Conservation (phyloP, 2,797 vertebrate species). For the Pangasius mekongensis region DNA sequence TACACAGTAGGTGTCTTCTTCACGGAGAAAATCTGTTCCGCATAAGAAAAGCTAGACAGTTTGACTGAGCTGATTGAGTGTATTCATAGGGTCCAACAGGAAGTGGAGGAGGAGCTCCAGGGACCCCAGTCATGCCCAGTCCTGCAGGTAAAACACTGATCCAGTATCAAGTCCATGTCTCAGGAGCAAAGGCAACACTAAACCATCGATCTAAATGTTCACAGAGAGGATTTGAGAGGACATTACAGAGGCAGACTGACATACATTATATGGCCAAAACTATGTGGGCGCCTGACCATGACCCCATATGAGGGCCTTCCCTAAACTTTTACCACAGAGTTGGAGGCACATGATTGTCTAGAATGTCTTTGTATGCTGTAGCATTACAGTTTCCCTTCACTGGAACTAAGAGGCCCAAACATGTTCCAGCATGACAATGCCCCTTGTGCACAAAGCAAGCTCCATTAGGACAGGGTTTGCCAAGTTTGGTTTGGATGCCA, state of each 20-base stretch:
- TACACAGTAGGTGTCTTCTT: constrained; percentile 86
- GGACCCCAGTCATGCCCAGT: constrained; percentile 98
- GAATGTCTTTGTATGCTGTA: background rate
- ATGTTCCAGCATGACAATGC: background rate
- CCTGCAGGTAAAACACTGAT: constrained; percentile 85
- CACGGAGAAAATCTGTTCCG: background rate
- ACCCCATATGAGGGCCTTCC: background rate
- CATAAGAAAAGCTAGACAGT: background rate
- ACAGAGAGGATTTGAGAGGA: background rate
- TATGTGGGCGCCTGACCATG: background rate
- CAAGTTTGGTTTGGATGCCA: background rate
- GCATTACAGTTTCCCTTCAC: background rate
- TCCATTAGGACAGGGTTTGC: background rate
- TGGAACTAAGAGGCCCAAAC: background rate
- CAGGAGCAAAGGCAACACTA: background rate
- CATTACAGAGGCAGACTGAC: background rate
- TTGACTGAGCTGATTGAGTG: constrained; percentile 44
- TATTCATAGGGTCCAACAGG: constrained; percentile 89
- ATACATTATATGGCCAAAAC: background rate
- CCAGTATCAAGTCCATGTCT: background rate
- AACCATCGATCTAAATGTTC: background rate
- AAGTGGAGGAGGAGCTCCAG: constrained; percentile 90
- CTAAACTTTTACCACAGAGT: background rate
- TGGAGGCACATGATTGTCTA: too few relatives aligned
- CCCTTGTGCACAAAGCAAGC: background rate